Conservation (phyloP, 2,888 invertebrate genomes). For the Mythimna albipuncta region DNA sequence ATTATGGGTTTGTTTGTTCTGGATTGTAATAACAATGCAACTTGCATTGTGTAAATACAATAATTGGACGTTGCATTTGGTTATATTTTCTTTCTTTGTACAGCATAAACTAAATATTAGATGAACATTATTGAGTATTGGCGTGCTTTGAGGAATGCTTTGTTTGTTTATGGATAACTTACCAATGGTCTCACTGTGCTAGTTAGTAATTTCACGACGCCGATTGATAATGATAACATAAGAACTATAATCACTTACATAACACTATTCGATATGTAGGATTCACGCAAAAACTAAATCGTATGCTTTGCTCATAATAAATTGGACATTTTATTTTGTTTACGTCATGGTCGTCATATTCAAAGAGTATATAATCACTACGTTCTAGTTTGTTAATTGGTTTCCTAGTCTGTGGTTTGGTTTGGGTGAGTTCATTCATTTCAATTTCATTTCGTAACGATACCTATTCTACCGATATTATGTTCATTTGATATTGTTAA, state of each 20-base stretch:
- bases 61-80: neutral
- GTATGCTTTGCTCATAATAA: conserved; percentile 7
- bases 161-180: conserved; percentile 47
- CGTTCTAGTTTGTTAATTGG: neutral
- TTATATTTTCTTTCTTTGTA: neutral
- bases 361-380: neutral
- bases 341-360: conserved; percentile 54
- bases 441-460: no score
- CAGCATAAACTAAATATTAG: neutral
- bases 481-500: no score
- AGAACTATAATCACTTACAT: conserved; percentile 22
- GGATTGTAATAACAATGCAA: neutral
- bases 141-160: conserved; percentile 29
- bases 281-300: conserved; percentile 18
- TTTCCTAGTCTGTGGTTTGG: no score
- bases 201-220: conserved; percentile 20
- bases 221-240: conserved; percentile 1
- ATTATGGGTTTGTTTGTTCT: conserved; percentile 6
- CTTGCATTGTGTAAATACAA: neutral
- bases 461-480: no score
- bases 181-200: conserved; percentile 29
- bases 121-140: neutral
- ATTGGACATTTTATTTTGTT: conserved; percentile 53
- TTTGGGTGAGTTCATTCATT: no score
- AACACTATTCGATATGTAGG: conserved; percentile 18